Evolutionary conservation across 1,140 invertebrate genomes (phyloP).

Genomic region (Stegodyphus dumicola): DNA sequence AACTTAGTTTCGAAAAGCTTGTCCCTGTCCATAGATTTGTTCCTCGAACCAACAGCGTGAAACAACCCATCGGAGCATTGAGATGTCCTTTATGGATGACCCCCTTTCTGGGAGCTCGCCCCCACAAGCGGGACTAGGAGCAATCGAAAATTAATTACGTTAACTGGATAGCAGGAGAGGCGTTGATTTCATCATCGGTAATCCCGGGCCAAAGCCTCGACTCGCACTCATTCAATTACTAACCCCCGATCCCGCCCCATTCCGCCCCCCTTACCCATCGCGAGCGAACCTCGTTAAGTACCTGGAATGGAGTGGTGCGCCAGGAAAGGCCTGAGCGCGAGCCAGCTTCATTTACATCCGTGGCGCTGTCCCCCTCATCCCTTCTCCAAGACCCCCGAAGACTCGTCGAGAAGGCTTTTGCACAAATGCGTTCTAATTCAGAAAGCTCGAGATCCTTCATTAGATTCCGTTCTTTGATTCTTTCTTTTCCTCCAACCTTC

Average conservation of each 20-base stretch:
- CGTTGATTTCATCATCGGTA: constrained; percentile 61
- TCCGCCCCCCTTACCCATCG: background rate
- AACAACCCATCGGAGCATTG: background rate
- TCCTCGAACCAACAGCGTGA: background rate
- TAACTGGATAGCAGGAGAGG: constrained; percentile 60
- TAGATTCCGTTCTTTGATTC: constrained; percentile 60
- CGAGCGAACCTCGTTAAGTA: constrained; percentile 57
- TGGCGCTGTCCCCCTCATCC: constrained; percentile 6
- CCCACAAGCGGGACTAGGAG: constrained; percentile 2
- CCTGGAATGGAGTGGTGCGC: constrained; percentile 55
- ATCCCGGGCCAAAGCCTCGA: constrained; percentile 55
- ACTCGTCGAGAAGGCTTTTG: constrained; percentile 37
- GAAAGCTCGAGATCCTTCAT: constrained; percentile 52
- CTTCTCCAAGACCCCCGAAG: background rate
- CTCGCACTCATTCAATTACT: constrained; percentile 61
- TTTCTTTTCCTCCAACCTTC: constrained; percentile 46
- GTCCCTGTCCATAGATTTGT: too few species aligned
- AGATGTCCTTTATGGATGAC: constrained; percentile 15
- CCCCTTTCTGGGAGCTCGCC: background rate
- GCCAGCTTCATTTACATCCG: constrained; percentile 58
- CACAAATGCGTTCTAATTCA: constrained; percentile 58
- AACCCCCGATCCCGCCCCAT: background rate
- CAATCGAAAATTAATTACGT: constrained; percentile 62
- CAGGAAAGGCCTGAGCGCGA: background rate
- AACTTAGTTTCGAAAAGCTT: too few species aligned